Percentiles rank a stretch among this genome's conserved stretches.
phyloP scores from a whole-genome alignment of 2,888 invertebrate species.

The Pseudoips prasinana region DNA sequence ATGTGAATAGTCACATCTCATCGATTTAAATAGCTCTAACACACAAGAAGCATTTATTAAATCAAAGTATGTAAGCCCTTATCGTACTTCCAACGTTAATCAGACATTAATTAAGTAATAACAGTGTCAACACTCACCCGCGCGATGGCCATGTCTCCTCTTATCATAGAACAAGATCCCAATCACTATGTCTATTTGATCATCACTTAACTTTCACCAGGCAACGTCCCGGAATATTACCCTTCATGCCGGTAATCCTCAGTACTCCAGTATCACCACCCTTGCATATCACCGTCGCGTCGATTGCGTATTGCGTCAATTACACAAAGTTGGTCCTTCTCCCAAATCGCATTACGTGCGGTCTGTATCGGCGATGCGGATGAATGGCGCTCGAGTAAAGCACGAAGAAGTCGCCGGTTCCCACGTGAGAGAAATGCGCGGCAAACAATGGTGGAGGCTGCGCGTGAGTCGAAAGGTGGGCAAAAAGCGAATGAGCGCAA shows the following conservation, averaged over 20 bases:
- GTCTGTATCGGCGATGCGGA: constrained; percentile 45
- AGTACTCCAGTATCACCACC: constrained; percentile 35
- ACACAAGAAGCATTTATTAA: too few relatives aligned
- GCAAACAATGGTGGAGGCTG: constrained; percentile 68
- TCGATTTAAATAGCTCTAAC: too few relatives aligned
- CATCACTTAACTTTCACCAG: constrained; percentile 73
- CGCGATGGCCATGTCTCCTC: constrained; percentile 61
- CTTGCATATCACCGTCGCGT: constrained; percentile 56
- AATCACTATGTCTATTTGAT: constrained; percentile 62
- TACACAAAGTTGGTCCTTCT: constrained; percentile 45
- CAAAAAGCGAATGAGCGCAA: constrained; percentile 77
- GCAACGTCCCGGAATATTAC: constrained; percentile 44
- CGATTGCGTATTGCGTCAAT: constrained; percentile 29
- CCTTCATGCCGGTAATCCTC: constrained; percentile 53
- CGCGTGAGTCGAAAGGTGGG: constrained; percentile 80
- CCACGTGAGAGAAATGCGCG: constrained; percentile 78
- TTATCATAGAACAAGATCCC: constrained; percentile 54
- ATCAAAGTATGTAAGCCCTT: too few relatives aligned
- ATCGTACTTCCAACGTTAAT: too few relatives aligned
- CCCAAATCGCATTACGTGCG: constrained; percentile 52
- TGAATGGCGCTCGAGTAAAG: constrained; percentile 60
- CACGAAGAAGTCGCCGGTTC: constrained; percentile 68
- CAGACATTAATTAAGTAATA: background rate
- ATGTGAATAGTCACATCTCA: too few relatives aligned
- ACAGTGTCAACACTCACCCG: constrained; percentile 53